Base-by-base conservation (phyloP, 2,113 vertebrate genomes). In the Xiphophorus maculatus region DNA sequence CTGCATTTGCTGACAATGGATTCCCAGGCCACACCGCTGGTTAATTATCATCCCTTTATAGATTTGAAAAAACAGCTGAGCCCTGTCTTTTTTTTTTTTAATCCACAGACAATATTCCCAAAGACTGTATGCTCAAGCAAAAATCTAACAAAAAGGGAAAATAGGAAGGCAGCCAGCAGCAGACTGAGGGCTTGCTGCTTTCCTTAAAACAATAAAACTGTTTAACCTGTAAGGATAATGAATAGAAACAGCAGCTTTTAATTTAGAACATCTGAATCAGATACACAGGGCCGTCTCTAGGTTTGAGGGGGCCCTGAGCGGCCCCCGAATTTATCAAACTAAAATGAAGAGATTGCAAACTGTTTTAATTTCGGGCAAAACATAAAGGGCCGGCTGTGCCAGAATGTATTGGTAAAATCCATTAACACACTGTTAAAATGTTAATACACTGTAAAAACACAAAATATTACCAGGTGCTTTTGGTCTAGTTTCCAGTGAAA, bases 11-110 rank as follows among this genome's bases (percentile, higher is more conserved):
- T 77, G 66, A 85, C 86, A 77, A 77, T 67, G 73, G 76, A 78
- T 74, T 82, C 85, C 87, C 77, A 54, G 17, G 73, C 37, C 73
- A 54, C 86, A 73, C 66, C 7, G 44, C 76, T 37, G 69, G 33
- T 85, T 90, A 81, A 90, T 90, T 82, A 86, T 83, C 63, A 54
- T 80, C 81, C 75, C 62, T 87, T 83, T 69, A 76, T 74, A 79
- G 69, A 71, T 78, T 73, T 83, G 22, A 62, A n/a, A 71, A 88
- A 83, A 83, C 87, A 86, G 77, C 87, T 86, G 80, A 76, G 81
- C 58, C 76, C 66, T n/a, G 51, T 66, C 5, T 68, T 2, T 80
- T 81, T 79, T 81, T 79, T 81, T 79, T 75, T 84, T 79, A 86
- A 74, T 58, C 77, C 82, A 66, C 35, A 29, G 74, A 87, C 68